Evolutionary conservation across 2,113 vertebrate species (phyloP), one percentile per base, ranked within the genome.

Genomic region (Gadus chalcogrammus): DNA sequence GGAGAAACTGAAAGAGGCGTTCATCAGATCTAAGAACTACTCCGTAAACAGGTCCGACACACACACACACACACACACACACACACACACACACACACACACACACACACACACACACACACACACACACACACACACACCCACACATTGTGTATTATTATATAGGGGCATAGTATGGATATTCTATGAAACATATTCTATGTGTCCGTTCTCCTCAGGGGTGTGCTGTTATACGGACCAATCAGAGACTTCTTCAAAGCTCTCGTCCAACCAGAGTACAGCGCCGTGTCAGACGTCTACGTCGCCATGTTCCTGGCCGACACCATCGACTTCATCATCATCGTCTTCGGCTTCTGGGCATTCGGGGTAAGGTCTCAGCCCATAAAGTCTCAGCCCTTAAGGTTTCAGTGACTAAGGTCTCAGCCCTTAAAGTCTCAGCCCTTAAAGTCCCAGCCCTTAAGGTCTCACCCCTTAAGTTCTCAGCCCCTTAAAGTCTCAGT

Each of bases 261-360:
- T 78, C 94, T 98, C 31, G 94, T 98, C 88, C 94, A 96, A 69
- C 96, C 96, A 8, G 95, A 98, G 73, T 98, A 96, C 88, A 98
- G 96, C 3, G 95, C 96, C 0, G 96, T 98, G 82, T 97, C 96
- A 0, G 96, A 98, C 0, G 95, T 98, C 2, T 98, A 98, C 0
- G 96, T 97, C 71, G 92, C 97, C 76, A 98, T 98, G 96, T 98
- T 98, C 84, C 90, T 98, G 20, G 95, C 95, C 0, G 96, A 98
- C 79, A 97, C 95, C 0, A 93, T 97, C 0, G 95, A 97, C 86
- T 98, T 98, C 86, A 94, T 98, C 89, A 94, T 97, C 87, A 97
- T 97, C 56, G 94, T 98, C 62, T 98, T 98, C 68, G 96, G 96
- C 73, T 98, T 97, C 84, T 95, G 95, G 94, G 96, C 96, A 67